These are phyloP conservation scores for Labrus mixtus DNA, from an alignment of 2,113 vertebrate species.

Conservation along the genomic window DNA sequence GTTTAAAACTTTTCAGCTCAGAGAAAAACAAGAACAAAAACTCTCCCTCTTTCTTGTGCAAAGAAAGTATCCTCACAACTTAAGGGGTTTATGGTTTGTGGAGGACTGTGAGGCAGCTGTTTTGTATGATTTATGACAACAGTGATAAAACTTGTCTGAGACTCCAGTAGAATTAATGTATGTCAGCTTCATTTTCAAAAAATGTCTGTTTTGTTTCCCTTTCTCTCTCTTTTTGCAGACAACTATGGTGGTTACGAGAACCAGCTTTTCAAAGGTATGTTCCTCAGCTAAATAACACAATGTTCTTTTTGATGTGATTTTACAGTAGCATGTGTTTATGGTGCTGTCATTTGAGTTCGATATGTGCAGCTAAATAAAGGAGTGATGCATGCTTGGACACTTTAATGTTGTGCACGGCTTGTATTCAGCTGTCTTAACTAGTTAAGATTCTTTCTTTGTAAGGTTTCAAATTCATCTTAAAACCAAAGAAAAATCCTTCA, in stretches of 20 bases:
- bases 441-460: not conserved
- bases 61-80: conserved; percentile 3
- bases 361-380: not conserved
- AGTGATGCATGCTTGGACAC: not conserved
- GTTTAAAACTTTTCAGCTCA: conserved; percentile 18
- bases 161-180: conserved; percentile 22
- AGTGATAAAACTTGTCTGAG: conserved; percentile 29
- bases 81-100: not conserved
- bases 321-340: not conserved
- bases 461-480: not conserved
- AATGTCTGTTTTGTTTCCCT: conserved; percentile 41
- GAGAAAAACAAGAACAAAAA: conserved; percentile 49
- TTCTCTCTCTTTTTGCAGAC: conserved; percentile 72
- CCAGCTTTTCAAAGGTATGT: conserved; percentile 86
- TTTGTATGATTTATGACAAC: conserved; percentile 53
- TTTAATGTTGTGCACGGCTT: no score
- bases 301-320: not conserved
- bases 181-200: conserved; percentile 29
- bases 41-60: conserved; percentile 8
- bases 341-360: not conserved
- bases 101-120: not conserved
- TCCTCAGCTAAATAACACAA: not conserved
- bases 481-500: not conserved
- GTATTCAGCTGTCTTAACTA: not conserved
- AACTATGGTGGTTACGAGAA: conserved; percentile 85